Evolutionary conservation across 1,140 invertebrate genomes (phyloP), one percentile per base, ranked within the genome.

Genomic region (Drosophila ironensis): DNA sequence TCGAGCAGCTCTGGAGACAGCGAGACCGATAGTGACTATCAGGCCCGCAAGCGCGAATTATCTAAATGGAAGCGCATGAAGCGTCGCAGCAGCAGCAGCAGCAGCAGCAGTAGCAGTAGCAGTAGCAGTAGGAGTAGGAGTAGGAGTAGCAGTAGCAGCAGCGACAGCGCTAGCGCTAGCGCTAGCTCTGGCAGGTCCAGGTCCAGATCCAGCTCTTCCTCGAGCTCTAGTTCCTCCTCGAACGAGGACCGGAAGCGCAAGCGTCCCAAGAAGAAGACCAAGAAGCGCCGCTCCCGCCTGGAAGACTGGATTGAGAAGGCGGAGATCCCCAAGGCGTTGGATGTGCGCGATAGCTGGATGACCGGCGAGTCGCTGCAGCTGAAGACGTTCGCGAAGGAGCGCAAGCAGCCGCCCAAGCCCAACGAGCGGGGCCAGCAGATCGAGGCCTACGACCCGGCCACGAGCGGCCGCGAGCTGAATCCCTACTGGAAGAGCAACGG

Each of bases 401-500:
- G 87, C 48, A 92, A 88, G 70, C 89, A 84, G 40, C 90, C 91
- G 44, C 74, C 86, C 35, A 91, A 91, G 59, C 75, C 64, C 28
- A 89, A 88, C 24, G 74, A 87, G 72, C 91, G 91, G 48, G 75
- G 91, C 25, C 92, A 93, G 72, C 89, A 92, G 63, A 91, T 92
- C 44, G 91, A 93, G 61, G 91, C 91, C 9, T 93, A 94, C 72
- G 91, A 96, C 92, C 94, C 94, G 28, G 93, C 94, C 2, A 94
- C 94, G 63, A 94, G 94, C 82, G 89, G 82, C 2, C 91, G 93
- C 77, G 97, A 98, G 91, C 90, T 98, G 38, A 99, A 99, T 92
- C 97, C 96, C 1, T 96, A 97, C 89, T 98, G 97, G 96, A 97
- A 96, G 92, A 91, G 95, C 91, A 96, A 95, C 52, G 97, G 97